Base-by-base conservation (phyloP, 2,888 invertebrate species). In the Ophioninae sp. region DNA sequence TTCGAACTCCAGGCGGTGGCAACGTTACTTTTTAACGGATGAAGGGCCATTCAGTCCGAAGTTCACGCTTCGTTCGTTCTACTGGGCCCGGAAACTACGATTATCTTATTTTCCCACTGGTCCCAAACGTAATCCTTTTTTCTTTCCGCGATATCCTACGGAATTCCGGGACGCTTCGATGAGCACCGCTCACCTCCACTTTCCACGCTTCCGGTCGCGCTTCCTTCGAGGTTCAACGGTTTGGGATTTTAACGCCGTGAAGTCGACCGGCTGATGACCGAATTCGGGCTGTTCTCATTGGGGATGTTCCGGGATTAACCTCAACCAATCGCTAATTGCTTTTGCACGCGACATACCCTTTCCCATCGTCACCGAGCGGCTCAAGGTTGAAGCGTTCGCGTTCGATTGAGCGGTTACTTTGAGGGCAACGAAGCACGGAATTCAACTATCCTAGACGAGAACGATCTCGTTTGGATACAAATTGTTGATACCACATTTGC, bases 331-430 rank as follows among this genome's bases (percentile, higher is more conserved):
- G 30, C 30, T 3, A 30, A 30, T 30, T 30, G 30, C 1, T 30
- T 30, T 30, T 2, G 30, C 30, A 30, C 30, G 30, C 3, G 30
- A 30, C 30, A 3, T 30, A 1, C 1, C 30, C 1, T 30, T 30
- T 30, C 30, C 30, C 2, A 30, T 30, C 3, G 2, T 30, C 30
- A 2, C 3, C 2, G 30, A 30, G 30, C 30, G 30, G 30, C 30
- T 30, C 30, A 30, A 30, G 30, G 3, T 30, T 30, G 30, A 30
- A 30, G 30, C 30, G n/a, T 30, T 1, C 30, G 30, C 30, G 74
- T 73, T 80, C 70, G 85, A 85, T 85, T 84, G 83, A 84, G 83
- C 79, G 75, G 83, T 83, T 72, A 83, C 67, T 64, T 30, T 59
- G 20, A 78, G 56, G 30, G 67, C 83, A 85, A 76, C 83, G 70